Percentiles rank a stretch among this genome's conserved stretches.
Conservation (phyloP, 1,140 invertebrate species). For the Pseudoatta argentina region DNA sequence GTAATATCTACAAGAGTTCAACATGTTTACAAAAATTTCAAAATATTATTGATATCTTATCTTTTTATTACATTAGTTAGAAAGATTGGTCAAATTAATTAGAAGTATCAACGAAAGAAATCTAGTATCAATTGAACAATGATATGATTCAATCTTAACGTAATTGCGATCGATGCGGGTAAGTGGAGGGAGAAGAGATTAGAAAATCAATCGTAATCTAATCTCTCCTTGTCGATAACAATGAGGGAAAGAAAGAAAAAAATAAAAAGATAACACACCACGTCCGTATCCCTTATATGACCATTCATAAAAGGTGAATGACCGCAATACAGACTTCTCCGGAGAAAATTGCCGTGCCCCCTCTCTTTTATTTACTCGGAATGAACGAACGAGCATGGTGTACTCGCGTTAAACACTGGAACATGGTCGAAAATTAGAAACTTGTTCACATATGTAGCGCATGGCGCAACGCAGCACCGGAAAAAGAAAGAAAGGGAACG, state of each 20-base stretch:
- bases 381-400: neutral
- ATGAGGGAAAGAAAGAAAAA: neutral
- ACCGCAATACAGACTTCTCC: slow-evolving; percentile 44
- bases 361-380: neutral
- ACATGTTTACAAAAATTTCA: neutral
- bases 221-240: neutral
- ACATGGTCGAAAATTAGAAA: slow-evolving; percentile 46
- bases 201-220: slow-evolving; percentile 27
- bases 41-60: neutral
- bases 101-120: neutral
- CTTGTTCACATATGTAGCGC: neutral
- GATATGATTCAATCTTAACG: neutral
- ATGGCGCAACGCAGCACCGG: neutral
- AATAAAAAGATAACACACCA: neutral
- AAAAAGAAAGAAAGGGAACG: slow-evolving; percentile 22
- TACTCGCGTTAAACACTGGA: neutral
- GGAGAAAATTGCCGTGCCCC: slow-evolving; percentile 41
- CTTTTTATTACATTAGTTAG: neutral
- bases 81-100: neutral
- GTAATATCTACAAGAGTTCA: neutral
- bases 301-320: slow-evolving; percentile 43
- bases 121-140: neutral
- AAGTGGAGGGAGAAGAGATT: slow-evolving; percentile 13
- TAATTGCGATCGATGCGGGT: neutral
- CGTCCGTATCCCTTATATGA: slow-evolving; percentile 29